phyloP scores from a whole-genome alignment of 1,140 invertebrate genomes.

The Papilio glaucus region DNA sequence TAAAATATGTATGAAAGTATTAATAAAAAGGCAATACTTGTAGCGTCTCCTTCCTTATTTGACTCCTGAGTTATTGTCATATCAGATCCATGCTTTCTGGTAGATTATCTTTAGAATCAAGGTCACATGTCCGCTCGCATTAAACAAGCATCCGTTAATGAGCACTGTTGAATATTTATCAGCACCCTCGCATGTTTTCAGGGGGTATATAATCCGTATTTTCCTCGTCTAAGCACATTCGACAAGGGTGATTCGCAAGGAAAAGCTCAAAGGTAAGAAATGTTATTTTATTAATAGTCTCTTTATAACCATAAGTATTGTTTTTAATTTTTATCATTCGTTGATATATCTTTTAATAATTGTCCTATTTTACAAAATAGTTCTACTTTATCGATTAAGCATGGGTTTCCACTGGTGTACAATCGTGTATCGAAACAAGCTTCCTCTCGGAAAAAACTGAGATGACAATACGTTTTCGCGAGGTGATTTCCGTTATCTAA shows the following conservation, averaged over 20 bases:
- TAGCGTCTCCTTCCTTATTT: not conserved
- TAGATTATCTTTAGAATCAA: conserved; percentile 30
- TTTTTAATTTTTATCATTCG: no score
- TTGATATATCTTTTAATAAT: no score
- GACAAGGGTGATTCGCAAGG: conserved; percentile 2
- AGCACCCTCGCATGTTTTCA: conserved; percentile 20
- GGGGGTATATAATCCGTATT: conserved; percentile 24
- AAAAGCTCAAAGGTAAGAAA: conserved; percentile 24
- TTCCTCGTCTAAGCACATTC: conserved; percentile 15
- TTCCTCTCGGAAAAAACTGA: no score
- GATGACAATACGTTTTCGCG: no score
- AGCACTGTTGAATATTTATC: conserved; percentile 31
- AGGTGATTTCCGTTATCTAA: no score
- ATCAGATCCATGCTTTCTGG: not conserved
- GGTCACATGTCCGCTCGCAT: conserved; percentile 27
- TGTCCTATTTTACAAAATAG: no score
- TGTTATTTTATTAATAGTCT: no score
- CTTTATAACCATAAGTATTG: no score
- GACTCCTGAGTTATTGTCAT: not conserved
- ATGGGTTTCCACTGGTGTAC: no score
- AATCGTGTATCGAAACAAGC: no score
- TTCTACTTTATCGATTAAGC: no score
- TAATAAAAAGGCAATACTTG: not conserved
- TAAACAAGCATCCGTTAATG: conserved; percentile 10
- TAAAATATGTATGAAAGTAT: not conserved